These are phyloP conservation scores for Corynorhinus townsendii DNA, from an alignment of 2,113 vertebrate genomes.

Conservation along the genomic window DNA sequence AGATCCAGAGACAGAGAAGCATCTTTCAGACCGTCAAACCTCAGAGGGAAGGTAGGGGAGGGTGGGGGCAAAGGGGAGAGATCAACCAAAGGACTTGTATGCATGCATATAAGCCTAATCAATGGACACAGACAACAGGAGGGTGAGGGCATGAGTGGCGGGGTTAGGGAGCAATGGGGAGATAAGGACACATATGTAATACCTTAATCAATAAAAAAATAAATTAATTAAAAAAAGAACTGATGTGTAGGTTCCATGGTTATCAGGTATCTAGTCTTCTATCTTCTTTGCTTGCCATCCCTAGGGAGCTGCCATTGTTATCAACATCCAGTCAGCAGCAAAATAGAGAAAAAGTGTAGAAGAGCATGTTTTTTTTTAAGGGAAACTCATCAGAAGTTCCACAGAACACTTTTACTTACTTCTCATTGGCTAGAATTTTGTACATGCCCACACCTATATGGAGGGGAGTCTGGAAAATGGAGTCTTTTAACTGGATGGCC, in stretches of 20 bases:
- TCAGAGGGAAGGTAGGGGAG: no score
- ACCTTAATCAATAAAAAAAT: no score
- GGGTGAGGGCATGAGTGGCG: no score
- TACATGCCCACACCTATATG: neutral
- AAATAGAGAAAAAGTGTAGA: neutral
- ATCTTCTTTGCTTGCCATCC: neutral
- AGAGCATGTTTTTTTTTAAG: neutral
- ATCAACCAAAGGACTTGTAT: no score
- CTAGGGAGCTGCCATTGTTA: neutral
- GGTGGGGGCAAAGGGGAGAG: no score
- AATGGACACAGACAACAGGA: no score
- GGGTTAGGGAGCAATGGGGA: no score
- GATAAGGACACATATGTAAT: no score
- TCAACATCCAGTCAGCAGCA: neutral
- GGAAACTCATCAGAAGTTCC: neutral
- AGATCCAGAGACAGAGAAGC: no score
- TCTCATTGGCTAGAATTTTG: neutral
- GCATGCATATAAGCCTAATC: no score
- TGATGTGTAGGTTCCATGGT: neutral
- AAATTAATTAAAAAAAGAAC: neutral
- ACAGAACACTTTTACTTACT: neutral
- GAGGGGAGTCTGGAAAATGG: neutral
- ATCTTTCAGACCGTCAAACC: no score
- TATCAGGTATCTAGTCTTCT: neutral
- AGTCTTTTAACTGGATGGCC: neutral